Conservation (phyloP, 2,888 invertebrate genomes). For the Allacma fusca region DNA sequence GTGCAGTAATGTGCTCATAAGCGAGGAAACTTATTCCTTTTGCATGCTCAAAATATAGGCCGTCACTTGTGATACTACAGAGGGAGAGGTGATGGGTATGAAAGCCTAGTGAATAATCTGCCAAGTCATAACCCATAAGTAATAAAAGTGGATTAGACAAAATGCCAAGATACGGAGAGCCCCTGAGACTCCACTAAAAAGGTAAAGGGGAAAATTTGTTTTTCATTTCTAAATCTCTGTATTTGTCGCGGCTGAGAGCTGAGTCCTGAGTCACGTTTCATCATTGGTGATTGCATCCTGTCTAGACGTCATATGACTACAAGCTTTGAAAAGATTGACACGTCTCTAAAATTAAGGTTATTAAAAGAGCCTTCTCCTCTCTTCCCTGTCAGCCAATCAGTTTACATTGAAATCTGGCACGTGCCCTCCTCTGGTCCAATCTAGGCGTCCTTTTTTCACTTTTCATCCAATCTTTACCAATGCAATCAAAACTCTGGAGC, state of each 20-base stretch:
- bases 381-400: conserved; percentile 40
- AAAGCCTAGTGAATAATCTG: background rate
- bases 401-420: conserved; percentile 32
- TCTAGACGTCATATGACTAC: background rate
- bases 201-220: no score
- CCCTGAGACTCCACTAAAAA: no score
- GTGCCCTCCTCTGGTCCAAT: conserved; percentile 37
- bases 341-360: conserved; percentile 8
- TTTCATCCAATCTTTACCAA: conserved; percentile 26
- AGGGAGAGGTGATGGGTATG: no score
- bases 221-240: no score
- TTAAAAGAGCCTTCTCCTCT: conserved; percentile 25
- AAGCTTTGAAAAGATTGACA: background rate
- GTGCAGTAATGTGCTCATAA: no score
- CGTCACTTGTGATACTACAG: no score
- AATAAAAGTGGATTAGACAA: background rate
- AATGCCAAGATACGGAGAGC: background rate
- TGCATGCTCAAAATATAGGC: no score
- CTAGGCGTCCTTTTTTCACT: conserved; percentile 36
- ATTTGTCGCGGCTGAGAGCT: no score
- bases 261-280: background rate
- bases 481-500: background rate
- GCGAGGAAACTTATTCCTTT: no score
- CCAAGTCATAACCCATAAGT: background rate
- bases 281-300: background rate